Evolutionary conservation across 2,797 vertebrate genomes (phyloP).

Genomic region (Phaenicophaeus curvirostris): DNA sequence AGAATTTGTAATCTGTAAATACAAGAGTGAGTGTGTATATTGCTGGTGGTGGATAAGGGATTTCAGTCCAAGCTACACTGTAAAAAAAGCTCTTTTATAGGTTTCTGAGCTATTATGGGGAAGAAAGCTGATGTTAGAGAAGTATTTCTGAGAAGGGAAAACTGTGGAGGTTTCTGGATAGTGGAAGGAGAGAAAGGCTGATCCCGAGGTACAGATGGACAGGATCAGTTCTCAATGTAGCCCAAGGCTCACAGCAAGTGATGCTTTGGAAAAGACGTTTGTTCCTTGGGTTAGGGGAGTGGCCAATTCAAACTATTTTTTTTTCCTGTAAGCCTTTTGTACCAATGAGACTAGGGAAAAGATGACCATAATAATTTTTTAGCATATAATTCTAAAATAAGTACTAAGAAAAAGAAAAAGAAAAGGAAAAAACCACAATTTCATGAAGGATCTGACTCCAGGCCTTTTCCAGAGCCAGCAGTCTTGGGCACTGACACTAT

Average conservation of each 20-base stretch:
- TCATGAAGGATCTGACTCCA: neutral
- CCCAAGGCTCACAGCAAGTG: neutral
- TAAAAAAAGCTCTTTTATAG: neutral
- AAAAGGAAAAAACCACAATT: neutral
- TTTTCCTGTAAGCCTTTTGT: neutral
- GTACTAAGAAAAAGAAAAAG: neutral
- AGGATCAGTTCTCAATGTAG: neutral
- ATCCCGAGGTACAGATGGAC: neutral
- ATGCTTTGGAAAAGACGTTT: neutral
- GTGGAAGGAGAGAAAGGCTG: neutral
- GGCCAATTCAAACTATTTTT: neutral
- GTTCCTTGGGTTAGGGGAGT: neutral
- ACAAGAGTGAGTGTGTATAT: fast-evolving
- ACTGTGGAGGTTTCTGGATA: neutral
- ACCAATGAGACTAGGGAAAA: neutral
- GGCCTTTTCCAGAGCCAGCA: neutral
- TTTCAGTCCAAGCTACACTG: neutral
- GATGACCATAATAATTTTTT: neutral
- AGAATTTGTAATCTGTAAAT: neutral
- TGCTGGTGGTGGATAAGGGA: neutral
- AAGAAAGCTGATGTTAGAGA: neutral
- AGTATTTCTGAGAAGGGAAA: neutral
- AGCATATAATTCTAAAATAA: neutral
- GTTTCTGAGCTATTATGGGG: neutral
- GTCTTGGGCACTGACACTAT: neutral